Percentiles rank a stretch among this genome's conserved stretches.
These are phyloP conservation scores for Argyra leucocephala DNA, from an alignment of 2,888 invertebrate genomes.

Conservation along the genomic window DNA sequence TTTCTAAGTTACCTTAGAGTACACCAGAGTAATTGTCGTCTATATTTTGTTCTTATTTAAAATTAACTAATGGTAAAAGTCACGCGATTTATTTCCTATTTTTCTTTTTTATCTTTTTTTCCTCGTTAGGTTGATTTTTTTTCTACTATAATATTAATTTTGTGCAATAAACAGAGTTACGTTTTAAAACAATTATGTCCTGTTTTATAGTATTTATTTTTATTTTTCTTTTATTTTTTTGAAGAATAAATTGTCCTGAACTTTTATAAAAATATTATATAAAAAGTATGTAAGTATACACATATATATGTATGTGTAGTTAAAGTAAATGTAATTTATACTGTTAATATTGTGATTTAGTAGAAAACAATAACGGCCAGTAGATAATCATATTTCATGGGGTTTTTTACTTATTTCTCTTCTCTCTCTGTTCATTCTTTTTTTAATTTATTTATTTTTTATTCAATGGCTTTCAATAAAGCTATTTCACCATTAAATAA, in stretches of 20 bases:
- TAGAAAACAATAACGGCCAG: not conserved
- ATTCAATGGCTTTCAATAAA: not conserved
- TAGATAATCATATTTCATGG: not conserved
- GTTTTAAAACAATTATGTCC: not conserved
- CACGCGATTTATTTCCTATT: not conserved
- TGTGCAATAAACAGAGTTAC: not conserved
- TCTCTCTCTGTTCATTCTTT: not conserved
- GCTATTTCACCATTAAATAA: not conserved
- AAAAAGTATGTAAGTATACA: not conserved
- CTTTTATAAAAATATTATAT: not conserved
- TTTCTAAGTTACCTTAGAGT: too few relatives aligned
- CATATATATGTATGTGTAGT: too few relatives aligned
- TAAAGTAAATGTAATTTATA: not conserved
- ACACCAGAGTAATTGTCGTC: not conserved
- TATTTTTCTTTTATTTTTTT: not conserved
- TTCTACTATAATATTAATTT: not conserved
- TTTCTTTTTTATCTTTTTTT: not conserved
- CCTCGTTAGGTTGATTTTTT: not conserved
- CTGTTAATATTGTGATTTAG: not conserved
- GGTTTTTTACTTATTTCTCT: not conserved
- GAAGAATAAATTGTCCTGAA: slow-evolving; percentile 1
- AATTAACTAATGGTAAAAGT: not conserved
- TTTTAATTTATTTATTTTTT: not conserved
- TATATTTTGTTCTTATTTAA: not conserved
- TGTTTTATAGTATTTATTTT: not conserved